These are phyloP conservation scores for Ostrea denselamellosa DNA, from an alignment of 1,140 invertebrate species.

Conservation along the genomic window DNA sequence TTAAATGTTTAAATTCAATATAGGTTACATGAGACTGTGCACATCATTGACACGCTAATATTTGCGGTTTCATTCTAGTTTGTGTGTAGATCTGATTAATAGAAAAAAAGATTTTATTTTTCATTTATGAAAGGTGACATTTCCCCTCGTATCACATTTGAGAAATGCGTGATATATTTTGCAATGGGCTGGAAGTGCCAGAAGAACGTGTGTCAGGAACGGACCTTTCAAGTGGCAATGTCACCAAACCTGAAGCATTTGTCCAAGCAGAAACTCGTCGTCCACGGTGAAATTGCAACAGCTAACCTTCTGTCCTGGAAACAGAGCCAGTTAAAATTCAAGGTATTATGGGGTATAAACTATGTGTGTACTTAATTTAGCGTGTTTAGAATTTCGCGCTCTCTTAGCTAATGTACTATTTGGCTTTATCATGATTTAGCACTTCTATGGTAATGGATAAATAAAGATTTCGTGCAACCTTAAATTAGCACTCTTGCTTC, in stretches of 20 bases:
- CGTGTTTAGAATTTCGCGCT: too few species aligned
- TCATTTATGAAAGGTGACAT: constrained; percentile 23
- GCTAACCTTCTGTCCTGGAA: background rate
- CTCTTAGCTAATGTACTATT: too few species aligned
- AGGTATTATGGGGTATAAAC: background rate
- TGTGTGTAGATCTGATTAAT: constrained; percentile 22
- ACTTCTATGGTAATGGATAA: too few species aligned
- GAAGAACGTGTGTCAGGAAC: constrained; percentile 17
- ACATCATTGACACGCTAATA: constrained; percentile 6
- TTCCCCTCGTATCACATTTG: constrained; percentile 6
- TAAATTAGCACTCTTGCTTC: too few species aligned
- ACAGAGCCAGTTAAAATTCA: background rate
- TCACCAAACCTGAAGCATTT: constrained; percentile 10
- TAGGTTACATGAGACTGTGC: background rate
- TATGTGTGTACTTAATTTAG: background rate
- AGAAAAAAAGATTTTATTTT: background rate
- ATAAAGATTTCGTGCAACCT: too few species aligned
- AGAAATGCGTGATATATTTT: constrained; percentile 10
- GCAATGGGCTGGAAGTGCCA: constrained; percentile 13
- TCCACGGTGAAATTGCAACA: constrained; percentile 3
- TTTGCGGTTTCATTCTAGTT: constrained; percentile 9
- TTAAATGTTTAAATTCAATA: constrained; percentile 1
- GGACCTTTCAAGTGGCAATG: constrained; percentile 21
- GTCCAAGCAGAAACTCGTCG: background rate
- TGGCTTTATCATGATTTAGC: too few species aligned